A percentile compares a stretch with the other conserved stretches of the same genome.
Conservation (phyloP, 2,113 vertebrate species). For the Zosterops pallidus region DNA sequence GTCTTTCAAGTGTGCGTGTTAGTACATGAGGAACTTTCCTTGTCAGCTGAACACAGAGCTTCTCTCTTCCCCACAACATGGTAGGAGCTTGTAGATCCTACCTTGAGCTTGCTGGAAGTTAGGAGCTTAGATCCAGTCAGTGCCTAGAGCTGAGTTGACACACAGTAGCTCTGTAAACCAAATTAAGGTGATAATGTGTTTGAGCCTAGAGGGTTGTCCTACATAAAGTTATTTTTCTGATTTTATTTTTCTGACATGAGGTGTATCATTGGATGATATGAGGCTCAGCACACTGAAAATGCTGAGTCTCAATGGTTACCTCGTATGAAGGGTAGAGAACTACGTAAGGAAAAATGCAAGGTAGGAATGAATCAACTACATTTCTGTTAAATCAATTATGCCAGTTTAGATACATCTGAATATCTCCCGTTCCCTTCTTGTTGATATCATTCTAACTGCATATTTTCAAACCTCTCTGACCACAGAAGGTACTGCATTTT, state of each 20-base stretch:
- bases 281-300: background rate
- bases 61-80: fast-evolving
- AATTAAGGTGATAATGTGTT: background rate
- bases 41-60: background rate
- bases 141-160: background rate
- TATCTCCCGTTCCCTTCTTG: background rate
- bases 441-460: background rate
- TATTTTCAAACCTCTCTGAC: background rate
- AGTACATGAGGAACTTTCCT: background rate
- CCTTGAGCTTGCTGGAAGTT: background rate
- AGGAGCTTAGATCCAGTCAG: background rate
- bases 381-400: background rate
- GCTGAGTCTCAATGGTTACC: background rate
- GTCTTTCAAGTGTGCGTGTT: background rate
- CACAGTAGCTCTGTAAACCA: background rate
- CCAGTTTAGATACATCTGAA: background rate
- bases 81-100: background rate
- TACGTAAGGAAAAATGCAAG: background rate
- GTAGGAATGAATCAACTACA: background rate
- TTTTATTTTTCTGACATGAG: background rate
- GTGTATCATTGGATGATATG: background rate
- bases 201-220: background rate
- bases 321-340: background rate
- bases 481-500: background rate
- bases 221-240: background rate